Conservation (phyloP, 2,797 vertebrate species). For the Sylvia borin region DNA sequence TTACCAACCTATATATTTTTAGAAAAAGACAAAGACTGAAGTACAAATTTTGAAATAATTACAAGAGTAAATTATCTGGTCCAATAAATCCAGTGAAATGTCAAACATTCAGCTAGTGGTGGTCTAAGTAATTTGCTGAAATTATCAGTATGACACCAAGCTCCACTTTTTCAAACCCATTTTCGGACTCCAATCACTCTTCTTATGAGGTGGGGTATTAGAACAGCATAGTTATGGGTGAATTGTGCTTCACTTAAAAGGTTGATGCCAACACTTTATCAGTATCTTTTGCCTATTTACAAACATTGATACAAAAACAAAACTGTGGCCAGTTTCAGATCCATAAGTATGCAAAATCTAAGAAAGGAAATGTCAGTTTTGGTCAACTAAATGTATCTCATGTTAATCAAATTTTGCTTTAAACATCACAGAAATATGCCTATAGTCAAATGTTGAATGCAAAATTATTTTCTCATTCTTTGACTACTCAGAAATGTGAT, state of each 20-base stretch:
- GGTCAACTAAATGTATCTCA: background rate
- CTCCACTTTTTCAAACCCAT: background rate
- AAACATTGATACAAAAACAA: background rate
- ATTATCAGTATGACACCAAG: background rate
- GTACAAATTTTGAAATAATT: background rate
- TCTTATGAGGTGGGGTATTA: background rate
- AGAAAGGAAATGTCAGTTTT: background rate
- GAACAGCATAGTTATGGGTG: background rate
- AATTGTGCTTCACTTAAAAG: background rate
- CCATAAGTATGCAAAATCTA: background rate
- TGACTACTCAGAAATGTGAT: background rate
- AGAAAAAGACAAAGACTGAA: slow-evolving; percentile 17
- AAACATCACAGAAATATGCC: background rate
- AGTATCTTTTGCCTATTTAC: background rate
- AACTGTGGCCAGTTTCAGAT: background rate
- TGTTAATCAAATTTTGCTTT: background rate
- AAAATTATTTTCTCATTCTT: background rate
- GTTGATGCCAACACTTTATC: background rate
- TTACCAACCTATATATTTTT: background rate
- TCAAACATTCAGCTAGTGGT: background rate
- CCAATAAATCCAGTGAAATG: background rate
- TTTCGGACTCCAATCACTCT: background rate
- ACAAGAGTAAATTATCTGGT: background rate
- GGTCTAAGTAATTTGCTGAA: background rate
- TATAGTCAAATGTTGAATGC: background rate